These are phyloP conservation scores for Macropus fuliginosus DNA, from an alignment of 2,797 vertebrate species.

Conservation along the genomic window DNA sequence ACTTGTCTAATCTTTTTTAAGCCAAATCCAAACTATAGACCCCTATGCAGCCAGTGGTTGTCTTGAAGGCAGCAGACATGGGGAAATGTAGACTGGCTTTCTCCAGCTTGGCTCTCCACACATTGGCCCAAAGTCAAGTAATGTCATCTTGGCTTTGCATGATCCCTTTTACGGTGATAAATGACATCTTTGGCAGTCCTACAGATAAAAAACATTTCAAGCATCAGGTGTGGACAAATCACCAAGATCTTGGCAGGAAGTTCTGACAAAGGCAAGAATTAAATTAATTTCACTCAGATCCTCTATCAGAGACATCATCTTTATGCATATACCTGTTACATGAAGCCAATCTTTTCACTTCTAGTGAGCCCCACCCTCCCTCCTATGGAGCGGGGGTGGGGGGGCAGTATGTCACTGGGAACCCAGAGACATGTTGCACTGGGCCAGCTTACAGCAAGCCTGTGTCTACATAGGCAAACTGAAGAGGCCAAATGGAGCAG, in stretches of 20 bases:
- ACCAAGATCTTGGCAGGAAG: neutral
- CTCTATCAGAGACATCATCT: neutral
- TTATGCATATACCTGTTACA: neutral
- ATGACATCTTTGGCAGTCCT: conserved; percentile 76
- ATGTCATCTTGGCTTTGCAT: conserved; percentile 74
- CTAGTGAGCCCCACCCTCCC: neutral
- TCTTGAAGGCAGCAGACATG: conserved; percentile 55
- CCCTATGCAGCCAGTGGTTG: conserved; percentile 56
- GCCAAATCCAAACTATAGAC: neutral
- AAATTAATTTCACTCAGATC: neutral
- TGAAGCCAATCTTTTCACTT: neutral
- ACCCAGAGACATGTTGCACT: neutral
- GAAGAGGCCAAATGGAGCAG: neutral
- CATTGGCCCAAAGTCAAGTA: conserved; percentile 54
- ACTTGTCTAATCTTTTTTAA: neutral
- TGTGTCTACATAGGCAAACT: neutral
- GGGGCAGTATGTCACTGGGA: neutral
- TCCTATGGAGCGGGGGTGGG: neutral
- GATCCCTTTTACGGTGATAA: conserved; percentile 76
- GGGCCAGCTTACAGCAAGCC: neutral
- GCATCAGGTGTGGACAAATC: neutral
- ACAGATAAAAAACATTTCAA: conserved; percentile 24
- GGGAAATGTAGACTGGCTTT: conserved; percentile 78
- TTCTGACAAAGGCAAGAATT: neutral
- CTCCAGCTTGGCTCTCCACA: neutral